Evolutionary conservation across 2,113 vertebrate species (phyloP).

Genomic region (Tiliqua scincoides): DNA sequence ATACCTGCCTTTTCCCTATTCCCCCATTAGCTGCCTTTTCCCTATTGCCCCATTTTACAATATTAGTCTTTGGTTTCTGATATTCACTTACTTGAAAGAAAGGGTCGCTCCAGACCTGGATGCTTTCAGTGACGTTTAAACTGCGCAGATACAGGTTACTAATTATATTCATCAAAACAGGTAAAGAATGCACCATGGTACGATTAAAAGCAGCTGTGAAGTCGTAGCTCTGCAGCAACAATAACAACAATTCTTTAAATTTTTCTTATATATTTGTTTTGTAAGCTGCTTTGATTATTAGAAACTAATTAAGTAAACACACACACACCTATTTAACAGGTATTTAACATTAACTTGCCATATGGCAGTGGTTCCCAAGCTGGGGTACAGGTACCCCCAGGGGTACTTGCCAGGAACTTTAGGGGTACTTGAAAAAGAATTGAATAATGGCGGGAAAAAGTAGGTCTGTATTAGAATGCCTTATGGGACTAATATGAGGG

Average conservation of each 20-base stretch:
- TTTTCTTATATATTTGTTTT: neutral
- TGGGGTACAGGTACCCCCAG: no score
- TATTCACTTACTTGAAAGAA: constrained; percentile 79
- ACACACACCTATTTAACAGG: neutral
- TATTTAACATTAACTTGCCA: neutral
- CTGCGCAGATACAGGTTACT: constrained; percentile 89
- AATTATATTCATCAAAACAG: constrained; percentile 89
- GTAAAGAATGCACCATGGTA: constrained; percentile 91
- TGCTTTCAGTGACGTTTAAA: constrained; percentile 84
- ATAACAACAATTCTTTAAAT: neutral
- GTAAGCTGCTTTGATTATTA: neutral
- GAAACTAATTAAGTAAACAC: no score
- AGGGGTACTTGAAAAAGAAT: no score
- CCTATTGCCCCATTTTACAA: neutral
- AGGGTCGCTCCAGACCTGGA: constrained; percentile 90
- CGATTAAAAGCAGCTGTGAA: constrained; percentile 88
- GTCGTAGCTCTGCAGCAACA: constrained; percentile 78
- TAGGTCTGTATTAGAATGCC: no score
- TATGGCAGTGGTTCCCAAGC: no score
- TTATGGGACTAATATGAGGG: no score
- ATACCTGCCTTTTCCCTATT: neutral
- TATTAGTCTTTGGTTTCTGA: neutral
- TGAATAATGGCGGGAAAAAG: no score
- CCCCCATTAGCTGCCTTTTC: neutral
- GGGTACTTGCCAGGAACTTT: no score